Evolutionary conservation across 2,888 invertebrate species (phyloP).

Genomic region (Zhengitettix transpicula): DNA sequence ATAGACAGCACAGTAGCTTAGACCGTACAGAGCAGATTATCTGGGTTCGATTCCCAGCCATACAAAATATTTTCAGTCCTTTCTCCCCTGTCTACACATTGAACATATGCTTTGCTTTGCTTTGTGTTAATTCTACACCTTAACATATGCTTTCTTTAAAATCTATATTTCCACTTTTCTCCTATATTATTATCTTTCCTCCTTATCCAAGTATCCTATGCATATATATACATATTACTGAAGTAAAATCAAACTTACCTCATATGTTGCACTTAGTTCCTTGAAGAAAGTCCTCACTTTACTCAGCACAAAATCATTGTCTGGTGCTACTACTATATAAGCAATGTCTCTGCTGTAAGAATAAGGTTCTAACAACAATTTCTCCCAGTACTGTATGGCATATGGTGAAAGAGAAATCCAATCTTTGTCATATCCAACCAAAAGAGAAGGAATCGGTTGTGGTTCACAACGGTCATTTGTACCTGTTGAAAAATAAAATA

Average conservation of each 20-base stretch:
- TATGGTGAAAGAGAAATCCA: conserved; percentile 91
- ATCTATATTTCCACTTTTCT: too few relatives aligned
- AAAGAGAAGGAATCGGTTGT: conserved; percentile 86
- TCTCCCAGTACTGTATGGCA: conserved; percentile 90
- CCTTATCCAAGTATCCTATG: too few relatives aligned
- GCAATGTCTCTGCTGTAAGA: conserved; percentile 88
- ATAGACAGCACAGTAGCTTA: too few relatives aligned
- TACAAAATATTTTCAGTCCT: too few relatives aligned
- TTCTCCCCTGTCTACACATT: too few relatives aligned
- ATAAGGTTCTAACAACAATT: conserved; percentile 90
- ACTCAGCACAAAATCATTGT: conserved; percentile 65
- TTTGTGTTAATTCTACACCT: too few relatives aligned
- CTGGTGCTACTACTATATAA: conserved; percentile 88
- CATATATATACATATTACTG: too few relatives aligned
- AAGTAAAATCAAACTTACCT: conserved; percentile 29
- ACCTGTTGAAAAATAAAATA: conserved; percentile 24
- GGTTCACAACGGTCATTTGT: conserved; percentile 93
- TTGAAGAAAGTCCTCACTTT: conserved; percentile 77
- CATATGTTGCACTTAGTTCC: conserved; percentile 84
- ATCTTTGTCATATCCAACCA: conserved; percentile 90
- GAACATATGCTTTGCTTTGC: too few relatives aligned
- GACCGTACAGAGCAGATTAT: too few relatives aligned
- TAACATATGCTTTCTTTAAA: too few relatives aligned
- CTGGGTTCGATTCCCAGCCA: too few relatives aligned
- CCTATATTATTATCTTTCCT: too few relatives aligned